Evolutionary conservation across 2,888 invertebrate genomes (phyloP).

Genomic region (Galerucella pusilla): DNA sequence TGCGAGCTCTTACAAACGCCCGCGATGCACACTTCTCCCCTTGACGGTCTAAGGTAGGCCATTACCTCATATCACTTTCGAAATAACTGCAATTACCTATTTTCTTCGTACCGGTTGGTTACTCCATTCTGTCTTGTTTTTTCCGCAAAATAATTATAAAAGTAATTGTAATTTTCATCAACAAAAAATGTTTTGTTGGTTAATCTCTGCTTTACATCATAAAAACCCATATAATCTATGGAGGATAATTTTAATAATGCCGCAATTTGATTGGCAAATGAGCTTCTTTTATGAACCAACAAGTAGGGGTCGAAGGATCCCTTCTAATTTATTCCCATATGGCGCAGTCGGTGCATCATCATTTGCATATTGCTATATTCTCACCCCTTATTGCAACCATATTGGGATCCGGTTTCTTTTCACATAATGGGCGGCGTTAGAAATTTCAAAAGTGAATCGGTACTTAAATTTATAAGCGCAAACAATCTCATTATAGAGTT

Average conservation of each 20-base stretch:
- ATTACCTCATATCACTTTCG: no score
- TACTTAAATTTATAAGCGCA: not conserved
- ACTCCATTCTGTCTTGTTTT: no score
- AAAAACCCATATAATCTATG: not conserved
- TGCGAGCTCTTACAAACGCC: no score
- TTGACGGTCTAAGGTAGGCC: no score
- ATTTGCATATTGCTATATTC: conserved; percentile 38
- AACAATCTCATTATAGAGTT: not conserved
- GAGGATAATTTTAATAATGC: conserved; percentile 23
- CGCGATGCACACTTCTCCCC: no score
- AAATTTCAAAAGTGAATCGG: not conserved
- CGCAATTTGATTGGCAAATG: conserved; percentile 36
- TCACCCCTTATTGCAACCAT: conserved; percentile 28
- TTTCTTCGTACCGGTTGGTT: no score
- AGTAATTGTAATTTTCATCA: not conserved
- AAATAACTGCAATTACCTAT: no score
- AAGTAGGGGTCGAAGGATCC: conserved; percentile 28
- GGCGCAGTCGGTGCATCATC: conserved; percentile 27
- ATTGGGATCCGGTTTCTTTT: conserved; percentile 19
- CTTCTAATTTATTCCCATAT: conserved; percentile 33
- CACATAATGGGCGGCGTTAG: conserved; percentile 1
- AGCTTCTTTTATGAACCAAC: conserved; percentile 31
- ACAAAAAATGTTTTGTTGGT: not conserved
- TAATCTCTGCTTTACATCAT: not conserved
- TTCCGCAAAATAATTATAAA: no score